Conservation (phyloP, 2,888 invertebrate genomes). For the Orchestes rusci region DNA sequence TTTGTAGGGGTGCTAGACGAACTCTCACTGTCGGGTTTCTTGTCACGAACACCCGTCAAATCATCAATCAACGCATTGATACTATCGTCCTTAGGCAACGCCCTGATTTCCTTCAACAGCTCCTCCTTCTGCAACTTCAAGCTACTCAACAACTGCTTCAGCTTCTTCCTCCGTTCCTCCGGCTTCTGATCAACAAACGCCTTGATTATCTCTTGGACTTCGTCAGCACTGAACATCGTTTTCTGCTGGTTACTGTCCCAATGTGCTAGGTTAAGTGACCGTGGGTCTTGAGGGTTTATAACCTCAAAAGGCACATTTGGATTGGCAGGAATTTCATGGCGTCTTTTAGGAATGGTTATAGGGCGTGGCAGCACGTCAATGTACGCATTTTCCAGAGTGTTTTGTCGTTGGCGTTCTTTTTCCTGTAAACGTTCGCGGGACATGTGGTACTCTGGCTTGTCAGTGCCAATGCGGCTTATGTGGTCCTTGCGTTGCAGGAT, state of each 20-base stretch:
- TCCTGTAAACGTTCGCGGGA: constrained; percentile 42
- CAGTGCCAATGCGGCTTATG: constrained; percentile 34
- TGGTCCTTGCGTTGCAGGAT: constrained; percentile 40
- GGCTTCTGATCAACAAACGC: constrained; percentile 28
- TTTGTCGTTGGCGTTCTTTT: constrained; percentile 43
- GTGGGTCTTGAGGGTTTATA: constrained; percentile 15
- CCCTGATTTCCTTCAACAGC: constrained; percentile 37
- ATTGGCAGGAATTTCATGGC: constrained; percentile 11
- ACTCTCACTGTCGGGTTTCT: constrained; percentile 6
- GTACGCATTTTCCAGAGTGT: constrained; percentile 48
- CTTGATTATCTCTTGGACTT: constrained; percentile 32
- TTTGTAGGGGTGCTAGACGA: neutral
- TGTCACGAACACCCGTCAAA: constrained; percentile 24
- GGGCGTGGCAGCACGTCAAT: constrained; percentile 40
- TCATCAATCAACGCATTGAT: constrained; percentile 28
- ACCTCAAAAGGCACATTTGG: constrained; percentile 23
- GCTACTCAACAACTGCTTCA: constrained; percentile 38
- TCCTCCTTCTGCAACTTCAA: constrained; percentile 40
- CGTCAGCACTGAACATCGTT: constrained; percentile 31
- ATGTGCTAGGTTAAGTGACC: constrained; percentile 17
- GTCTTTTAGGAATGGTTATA: constrained; percentile 36
- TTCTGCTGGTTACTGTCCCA: constrained; percentile 30
- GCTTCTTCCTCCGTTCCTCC: constrained; percentile 30
- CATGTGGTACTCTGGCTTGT: constrained; percentile 42
- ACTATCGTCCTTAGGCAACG: constrained; percentile 36